Evolutionary conservation across 2,797 vertebrate species (phyloP).

Genomic region (Sphenodon punctatus): DNA sequence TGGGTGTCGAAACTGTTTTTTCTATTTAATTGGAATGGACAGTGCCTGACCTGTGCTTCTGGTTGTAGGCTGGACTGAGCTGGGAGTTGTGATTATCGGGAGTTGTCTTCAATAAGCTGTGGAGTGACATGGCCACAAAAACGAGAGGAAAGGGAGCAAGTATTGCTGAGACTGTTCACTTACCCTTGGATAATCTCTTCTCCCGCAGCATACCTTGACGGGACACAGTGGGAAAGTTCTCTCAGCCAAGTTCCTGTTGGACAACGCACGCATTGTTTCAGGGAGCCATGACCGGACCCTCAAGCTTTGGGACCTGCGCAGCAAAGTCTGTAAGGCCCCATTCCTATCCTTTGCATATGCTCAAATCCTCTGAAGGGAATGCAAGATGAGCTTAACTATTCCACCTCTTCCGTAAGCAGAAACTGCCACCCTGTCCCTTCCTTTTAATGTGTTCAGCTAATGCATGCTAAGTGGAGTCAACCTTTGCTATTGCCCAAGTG

Average conservation of each 20-base stretch:
- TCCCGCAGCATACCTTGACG: slow-evolving; percentile 90
- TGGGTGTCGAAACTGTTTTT: neutral
- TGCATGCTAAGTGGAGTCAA: too few relatives aligned
- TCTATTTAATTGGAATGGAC: neutral
- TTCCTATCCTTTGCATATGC: too few relatives aligned
- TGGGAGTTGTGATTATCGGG: neutral
- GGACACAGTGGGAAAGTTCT: slow-evolving; percentile 97
- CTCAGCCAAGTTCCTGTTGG: slow-evolving; percentile 93
- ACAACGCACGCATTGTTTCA: slow-evolving; percentile 94
- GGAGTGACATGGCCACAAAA: neutral
- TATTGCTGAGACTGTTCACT: neutral
- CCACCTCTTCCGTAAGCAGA: too few relatives aligned
- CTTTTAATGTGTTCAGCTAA: too few relatives aligned
- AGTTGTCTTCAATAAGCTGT: neutral
- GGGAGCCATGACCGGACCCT: slow-evolving; percentile 97
- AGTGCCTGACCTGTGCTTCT: neutral
- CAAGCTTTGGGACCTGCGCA: slow-evolving; percentile 98
- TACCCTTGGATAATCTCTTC: slow-evolving; percentile 7
- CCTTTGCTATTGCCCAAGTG: too few relatives aligned
- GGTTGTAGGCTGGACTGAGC: neutral
- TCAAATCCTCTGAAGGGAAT: too few relatives aligned
- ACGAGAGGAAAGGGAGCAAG: neutral
- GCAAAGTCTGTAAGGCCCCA: slow-evolving; percentile 98
- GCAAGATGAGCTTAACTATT: too few relatives aligned
- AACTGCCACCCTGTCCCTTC: too few relatives aligned